These are phyloP conservation scores for Syrmaticus mikado DNA, from an alignment of 2,113 vertebrate genomes.

Conservation along the genomic window DNA sequence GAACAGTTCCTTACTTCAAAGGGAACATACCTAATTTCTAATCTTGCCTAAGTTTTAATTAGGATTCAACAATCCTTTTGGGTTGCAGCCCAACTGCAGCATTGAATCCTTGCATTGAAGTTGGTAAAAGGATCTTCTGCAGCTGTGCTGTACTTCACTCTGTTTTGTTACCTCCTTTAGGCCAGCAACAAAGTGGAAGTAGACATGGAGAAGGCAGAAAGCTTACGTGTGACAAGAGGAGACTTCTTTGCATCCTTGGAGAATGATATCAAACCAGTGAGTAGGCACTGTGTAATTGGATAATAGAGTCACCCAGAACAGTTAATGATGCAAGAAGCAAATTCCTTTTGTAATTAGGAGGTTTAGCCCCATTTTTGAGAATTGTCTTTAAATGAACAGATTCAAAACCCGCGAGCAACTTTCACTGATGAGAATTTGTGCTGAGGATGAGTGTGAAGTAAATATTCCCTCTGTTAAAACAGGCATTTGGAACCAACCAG, in stretches of 20 bases:
- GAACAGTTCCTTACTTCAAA: background rate
- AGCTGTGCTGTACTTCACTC: background rate
- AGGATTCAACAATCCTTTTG: background rate
- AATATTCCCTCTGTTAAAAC: background rate
- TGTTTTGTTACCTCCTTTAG: slow-evolving; percentile 68
- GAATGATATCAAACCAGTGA: slow-evolving; percentile 97
- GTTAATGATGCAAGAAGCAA: background rate
- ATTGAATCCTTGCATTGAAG: background rate
- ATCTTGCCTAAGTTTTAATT: too few relatives aligned
- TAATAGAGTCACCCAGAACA: fast-evolving
- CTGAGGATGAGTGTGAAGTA: background rate
- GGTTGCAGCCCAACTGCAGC: background rate
- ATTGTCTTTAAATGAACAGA: background rate
- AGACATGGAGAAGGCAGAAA: slow-evolving; percentile 93
- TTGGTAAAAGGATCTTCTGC: fast-evolving
- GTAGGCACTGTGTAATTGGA: slow-evolving; percentile 24
- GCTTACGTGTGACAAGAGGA: slow-evolving; percentile 85
- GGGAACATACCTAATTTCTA: background rate
- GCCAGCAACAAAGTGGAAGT: slow-evolving; percentile 97
- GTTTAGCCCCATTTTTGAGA: background rate
- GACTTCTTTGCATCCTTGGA: slow-evolving; percentile 93
- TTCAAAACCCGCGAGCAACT: background rate
- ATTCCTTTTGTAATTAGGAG: background rate
- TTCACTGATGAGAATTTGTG: background rate
- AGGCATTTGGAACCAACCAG: slow-evolving; percentile 97